Base-by-base conservation (phyloP, 64 coral and sea anemone genomes). In the Trachythela sp. region DNA sequence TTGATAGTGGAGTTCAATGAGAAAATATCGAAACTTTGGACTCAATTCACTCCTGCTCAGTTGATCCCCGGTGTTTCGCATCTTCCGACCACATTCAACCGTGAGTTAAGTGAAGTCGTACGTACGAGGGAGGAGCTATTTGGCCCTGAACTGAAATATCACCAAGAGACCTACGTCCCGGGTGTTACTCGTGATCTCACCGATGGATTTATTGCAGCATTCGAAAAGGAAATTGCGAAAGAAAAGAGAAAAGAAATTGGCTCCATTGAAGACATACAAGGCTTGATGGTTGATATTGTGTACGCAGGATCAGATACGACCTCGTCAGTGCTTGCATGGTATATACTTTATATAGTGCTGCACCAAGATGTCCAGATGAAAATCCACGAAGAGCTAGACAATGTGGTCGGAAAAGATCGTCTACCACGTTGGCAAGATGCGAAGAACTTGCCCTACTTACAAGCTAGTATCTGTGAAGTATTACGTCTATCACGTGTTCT, bases 381-480 rank as follows among this genome's bases (percentile, higher is more conserved):
- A 9, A 70, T 77, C 32, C 93, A 91, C 0, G 36, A 77, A 20
- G 86, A 94, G 17, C 20, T 94, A 0, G 89, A 94, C 80, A 43
- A 88, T 17, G 85, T 92, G 40, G 30, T 92, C 8, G 86, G 85
- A 13, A 83, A 38, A 17, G 50, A 40, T 38, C 84, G 84, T 33
- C 45, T 86, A 11, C 84, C 84, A 5, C 24, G 35, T 13, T 86
- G 48, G 91, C 18, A 88, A 88, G 13, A 67, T 85, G 24, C 10
- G 40, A 88, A 84, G 15, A 85, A 88, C 34, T 24, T 95, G 34
- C 91, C 89, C 24, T 95, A 92, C 77, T 83, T 95, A 48, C 84
- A 95, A 33, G 94, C 91, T 31, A 86, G 92, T 36, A 90, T 92
- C 40, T 22, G 85, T 20, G 94, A 95, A 49, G 86, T 80, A 0